These are phyloP conservation scores for Adoxophyes honmai DNA, from an alignment of 1,140 invertebrate species.

Conservation along the genomic window DNA sequence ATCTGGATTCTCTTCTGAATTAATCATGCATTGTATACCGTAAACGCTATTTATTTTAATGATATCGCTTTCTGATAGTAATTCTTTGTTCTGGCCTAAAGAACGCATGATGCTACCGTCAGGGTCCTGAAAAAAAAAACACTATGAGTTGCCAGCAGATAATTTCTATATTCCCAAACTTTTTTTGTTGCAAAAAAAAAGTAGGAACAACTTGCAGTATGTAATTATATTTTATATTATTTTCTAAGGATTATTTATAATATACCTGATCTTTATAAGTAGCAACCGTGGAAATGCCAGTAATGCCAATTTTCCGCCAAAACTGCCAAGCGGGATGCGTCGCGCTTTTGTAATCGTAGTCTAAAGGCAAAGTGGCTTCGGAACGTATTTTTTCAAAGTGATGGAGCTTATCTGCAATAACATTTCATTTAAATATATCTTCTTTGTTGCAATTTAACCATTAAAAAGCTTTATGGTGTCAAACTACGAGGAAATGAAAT, in stretches of 20 bases:
- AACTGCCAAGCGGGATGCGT: conserved; percentile 61
- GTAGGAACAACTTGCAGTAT: too few species aligned
- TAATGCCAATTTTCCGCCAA: conserved; percentile 51
- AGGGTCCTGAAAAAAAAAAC: conserved; percentile 43
- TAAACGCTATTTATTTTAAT: conserved; percentile 61
- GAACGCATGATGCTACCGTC: conserved; percentile 53
- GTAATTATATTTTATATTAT: too few species aligned
- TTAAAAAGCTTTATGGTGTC: too few species aligned
- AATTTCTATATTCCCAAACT: too few species aligned
- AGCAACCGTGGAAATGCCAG: conserved; percentile 53
- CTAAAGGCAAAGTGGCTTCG: conserved; percentile 42
- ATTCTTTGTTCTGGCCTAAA: conserved; percentile 45
- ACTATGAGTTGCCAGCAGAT: not conserved
- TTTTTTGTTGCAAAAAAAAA: too few species aligned
- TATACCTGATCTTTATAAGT: conserved; percentile 59
- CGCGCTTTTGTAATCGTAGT: conserved; percentile 56
- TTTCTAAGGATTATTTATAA: too few species aligned
- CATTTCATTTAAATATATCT: too few species aligned
- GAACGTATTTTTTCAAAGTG: conserved; percentile 58
- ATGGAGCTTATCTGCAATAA: conserved; percentile 52
- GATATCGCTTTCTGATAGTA: conserved; percentile 50
- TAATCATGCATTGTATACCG: conserved; percentile 41
- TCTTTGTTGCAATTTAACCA: too few species aligned
- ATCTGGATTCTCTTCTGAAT: not conserved
- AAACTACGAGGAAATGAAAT: too few species aligned